Conservation (phyloP, 2,888 invertebrate species). For the Tachina lurida region DNA sequence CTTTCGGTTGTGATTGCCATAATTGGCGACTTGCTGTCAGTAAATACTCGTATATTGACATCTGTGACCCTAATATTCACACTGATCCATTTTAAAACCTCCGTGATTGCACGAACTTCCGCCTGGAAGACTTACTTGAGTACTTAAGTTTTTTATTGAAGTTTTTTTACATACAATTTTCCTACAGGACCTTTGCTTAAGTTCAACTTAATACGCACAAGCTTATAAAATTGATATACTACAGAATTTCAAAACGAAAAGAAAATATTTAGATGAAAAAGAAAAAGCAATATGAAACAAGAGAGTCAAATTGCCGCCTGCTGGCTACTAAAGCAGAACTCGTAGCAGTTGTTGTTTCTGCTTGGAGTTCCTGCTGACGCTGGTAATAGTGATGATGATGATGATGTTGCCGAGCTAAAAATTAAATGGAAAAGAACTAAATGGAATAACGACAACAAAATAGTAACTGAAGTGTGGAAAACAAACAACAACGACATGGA, state of each 20-base stretch:
- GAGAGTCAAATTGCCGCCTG: slow-evolving; percentile 62
- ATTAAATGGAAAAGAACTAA: slow-evolving; percentile 54
- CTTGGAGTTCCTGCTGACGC: slow-evolving; percentile 31
- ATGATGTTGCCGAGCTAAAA: slow-evolving; percentile 43
- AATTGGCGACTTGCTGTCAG: too few species aligned
- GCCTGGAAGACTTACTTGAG: too few species aligned
- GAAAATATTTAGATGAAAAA: slow-evolving; percentile 14
- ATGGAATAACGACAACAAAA: slow-evolving; percentile 49
- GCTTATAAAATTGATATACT: slow-evolving; percentile 41
- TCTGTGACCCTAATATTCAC: too few species aligned
- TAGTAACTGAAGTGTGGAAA: slow-evolving; percentile 59
- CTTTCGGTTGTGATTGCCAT: too few species aligned
- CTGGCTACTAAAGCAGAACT: slow-evolving; percentile 36
- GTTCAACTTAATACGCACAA: slow-evolving; percentile 15
- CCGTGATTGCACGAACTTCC: too few species aligned
- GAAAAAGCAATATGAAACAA: slow-evolving; percentile 38
- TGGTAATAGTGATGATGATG: not conserved
- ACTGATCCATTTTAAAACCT: too few species aligned
- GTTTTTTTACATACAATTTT: not conserved
- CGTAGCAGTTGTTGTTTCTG: slow-evolving; percentile 24
- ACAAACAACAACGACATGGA: slow-evolving; percentile 51
- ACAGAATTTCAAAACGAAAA: slow-evolving; percentile 3
- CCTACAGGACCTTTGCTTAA: slow-evolving; percentile 3
- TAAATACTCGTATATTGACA: too few species aligned
- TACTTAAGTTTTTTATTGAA: too few species aligned